Percentiles rank a stretch among this genome's conserved stretches.
Evolutionary conservation across 2,797 vertebrate species (phyloP).

Genomic region (Notolabrus celidotus): DNA sequence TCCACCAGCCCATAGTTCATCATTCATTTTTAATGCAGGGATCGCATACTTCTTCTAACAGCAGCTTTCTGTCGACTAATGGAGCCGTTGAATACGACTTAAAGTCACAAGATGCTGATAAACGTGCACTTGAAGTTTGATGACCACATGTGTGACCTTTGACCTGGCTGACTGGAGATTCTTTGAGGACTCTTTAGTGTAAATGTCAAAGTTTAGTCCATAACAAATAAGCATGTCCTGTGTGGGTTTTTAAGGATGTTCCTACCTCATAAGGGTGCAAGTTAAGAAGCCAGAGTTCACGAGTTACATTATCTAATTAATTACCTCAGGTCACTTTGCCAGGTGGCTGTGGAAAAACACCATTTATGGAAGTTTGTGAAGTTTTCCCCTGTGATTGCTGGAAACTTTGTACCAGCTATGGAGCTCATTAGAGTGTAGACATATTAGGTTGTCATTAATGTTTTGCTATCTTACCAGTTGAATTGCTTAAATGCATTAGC

Average conservation of each 20-base stretch:
- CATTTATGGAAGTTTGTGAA: slow-evolving; percentile 25
- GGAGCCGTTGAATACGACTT: slow-evolving; percentile 58
- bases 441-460: slow-evolving; percentile 7
- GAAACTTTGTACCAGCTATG: slow-evolving; percentile 20
- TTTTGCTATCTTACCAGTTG: slow-evolving; percentile 9
- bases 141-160: slow-evolving; percentile 27
- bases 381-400: slow-evolving; percentile 12
- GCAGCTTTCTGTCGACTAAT: slow-evolving; percentile 73
- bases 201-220: slow-evolving; percentile 27
- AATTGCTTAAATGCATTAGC: slow-evolving; percentile 12
- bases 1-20: slow-evolving; percentile 72
- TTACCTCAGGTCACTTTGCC: slow-evolving; percentile 32
- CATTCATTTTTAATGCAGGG: slow-evolving; percentile 83
- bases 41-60: slow-evolving; percentile 61
- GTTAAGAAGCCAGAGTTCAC: slow-evolving; percentile 16
- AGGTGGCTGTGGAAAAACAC: slow-evolving; percentile 26
- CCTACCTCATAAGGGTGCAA: slow-evolving; percentile 26
- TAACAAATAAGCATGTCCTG: slow-evolving; percentile 22
- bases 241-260: slow-evolving; percentile 4
- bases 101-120: slow-evolving; percentile 41
- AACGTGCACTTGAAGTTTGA: slow-evolving; percentile 42
- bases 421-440: background rate
- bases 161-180: slow-evolving; percentile 5
- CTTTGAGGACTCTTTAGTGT: slow-evolving; percentile 10
- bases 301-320: slow-evolving; percentile 39